Evolutionary conservation across 2,113 vertebrate species (phyloP).

Genomic region (Otocyon megalotis): DNA sequence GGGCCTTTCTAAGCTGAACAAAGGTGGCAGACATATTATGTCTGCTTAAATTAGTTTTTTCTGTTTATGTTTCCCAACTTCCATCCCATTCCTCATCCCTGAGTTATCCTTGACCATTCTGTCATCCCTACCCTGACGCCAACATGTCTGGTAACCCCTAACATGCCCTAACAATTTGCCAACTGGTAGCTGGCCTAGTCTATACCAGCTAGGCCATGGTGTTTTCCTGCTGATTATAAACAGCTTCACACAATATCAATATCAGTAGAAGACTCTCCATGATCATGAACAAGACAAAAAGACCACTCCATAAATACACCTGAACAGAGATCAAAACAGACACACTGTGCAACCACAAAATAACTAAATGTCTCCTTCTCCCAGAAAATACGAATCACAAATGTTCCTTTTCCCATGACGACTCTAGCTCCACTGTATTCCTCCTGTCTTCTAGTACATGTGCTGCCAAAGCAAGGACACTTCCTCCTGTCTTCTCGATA

Average conservation of each 20-base stretch:
- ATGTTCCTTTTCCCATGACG: background rate
- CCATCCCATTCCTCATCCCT: slow-evolving; percentile 41
- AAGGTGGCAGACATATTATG: background rate
- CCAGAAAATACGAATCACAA: background rate
- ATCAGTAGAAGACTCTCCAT: background rate
- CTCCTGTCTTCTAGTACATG: background rate
- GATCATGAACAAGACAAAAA: background rate
- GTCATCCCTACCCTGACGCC: slow-evolving; percentile 25
- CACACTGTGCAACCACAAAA: background rate
- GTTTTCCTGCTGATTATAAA: slow-evolving; percentile 16
- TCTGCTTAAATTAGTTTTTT: slow-evolving; percentile 55
- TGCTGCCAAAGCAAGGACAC: too few relatives aligned
- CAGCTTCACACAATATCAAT: background rate
- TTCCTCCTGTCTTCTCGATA: background rate
- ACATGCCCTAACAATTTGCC: background rate
- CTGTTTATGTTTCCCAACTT: slow-evolving; percentile 34
- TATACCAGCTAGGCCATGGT: background rate
- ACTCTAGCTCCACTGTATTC: background rate
- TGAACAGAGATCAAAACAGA: background rate
- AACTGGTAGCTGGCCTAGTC: background rate
- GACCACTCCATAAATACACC: background rate
- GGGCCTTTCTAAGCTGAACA: slow-evolving; percentile 15
- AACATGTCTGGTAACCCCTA: background rate
- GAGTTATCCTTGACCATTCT: slow-evolving; percentile 38
- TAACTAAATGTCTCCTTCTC: background rate